These are phyloP conservation scores for Tapirus terrestris DNA, from an alignment of 2,113 vertebrate species.

Conservation along the genomic window DNA sequence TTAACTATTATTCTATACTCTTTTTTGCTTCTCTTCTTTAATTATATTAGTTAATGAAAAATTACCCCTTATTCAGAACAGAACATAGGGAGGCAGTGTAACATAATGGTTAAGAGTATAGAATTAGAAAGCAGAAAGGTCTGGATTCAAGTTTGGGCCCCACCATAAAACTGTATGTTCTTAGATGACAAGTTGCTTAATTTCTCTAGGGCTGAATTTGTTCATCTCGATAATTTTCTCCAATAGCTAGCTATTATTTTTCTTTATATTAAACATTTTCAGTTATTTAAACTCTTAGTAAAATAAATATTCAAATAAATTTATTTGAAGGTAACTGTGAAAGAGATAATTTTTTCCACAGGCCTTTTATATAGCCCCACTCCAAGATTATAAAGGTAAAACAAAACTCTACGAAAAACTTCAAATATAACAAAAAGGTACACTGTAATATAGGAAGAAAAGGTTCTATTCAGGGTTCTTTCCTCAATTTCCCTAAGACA, in stretches of 20 bases:
- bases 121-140: slow-evolving; percentile 10
- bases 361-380: not conserved
- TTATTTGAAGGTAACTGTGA: not conserved
- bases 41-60: slow-evolving; percentile 16
- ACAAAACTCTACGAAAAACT: not conserved
- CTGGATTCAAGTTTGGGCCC: not conserved
- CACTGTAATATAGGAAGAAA: not conserved
- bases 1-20: not conserved
- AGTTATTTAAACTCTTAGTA: slow-evolving; percentile 39
- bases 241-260: not conserved
- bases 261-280: not conserved
- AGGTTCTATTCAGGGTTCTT: not conserved
- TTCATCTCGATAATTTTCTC: slow-evolving; percentile 6
- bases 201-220: not conserved
- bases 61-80: not conserved
- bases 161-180: not conserved
- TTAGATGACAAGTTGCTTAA: not conserved
- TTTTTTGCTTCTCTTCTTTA: slow-evolving; percentile 29
- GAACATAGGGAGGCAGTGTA: slow-evolving; percentile 62
- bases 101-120: slow-evolving; percentile 46
- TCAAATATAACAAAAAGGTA: not conserved
- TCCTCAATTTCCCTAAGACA: slow-evolving; percentile 13
- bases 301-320: slow-evolving; percentile 41
- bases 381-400: slow-evolving; percentile 44
- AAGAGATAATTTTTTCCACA: not conserved